Base-by-base conservation (phyloP, 2,888 invertebrate species). In the Chrysotoxum bicinctum region DNA sequence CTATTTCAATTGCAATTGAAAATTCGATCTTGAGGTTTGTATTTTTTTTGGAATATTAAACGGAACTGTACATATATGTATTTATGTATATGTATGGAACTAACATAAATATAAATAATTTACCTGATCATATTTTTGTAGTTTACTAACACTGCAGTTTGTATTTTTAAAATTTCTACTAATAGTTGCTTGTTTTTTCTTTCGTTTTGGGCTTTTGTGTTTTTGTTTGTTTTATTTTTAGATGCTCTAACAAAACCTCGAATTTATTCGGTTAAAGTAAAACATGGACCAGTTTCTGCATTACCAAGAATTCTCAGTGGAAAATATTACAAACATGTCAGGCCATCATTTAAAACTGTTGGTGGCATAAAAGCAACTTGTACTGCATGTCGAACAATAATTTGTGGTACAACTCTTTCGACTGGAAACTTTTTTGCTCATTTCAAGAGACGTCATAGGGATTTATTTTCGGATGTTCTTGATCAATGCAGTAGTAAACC, bases 311-410 rank as follows among this genome's bases (percentile, higher is more conserved):
- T 91, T 56, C 87, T 91, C 10, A 90, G 90, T 88, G 91, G 91
- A 69, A 90, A 88, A 87, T 91, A 89, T 83, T 90, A 90, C 78
- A 90, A 88, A 76, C 89, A 90, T 75, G 90, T 91, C n/a, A 89
- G 90, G 60, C 90, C 90, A 3, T n/a, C n/a, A n/a, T n/a, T n/a
- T 90, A 90, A 60, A 88, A 90, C n/a, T n/a, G n/a, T n/a, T n/a
- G n/a, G 91, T 10, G 91, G 90, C 40, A 91, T 91, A 62, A 90
- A 91, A 74, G 90, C 90, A 7, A 91, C 90, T n/a, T 91, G 91
- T 76, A 91, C 90, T 3, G 89, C 88, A 14, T 91, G 90, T 70
- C 88, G 86, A 37, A 90, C 90, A 10, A 88, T 88, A 3, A 90
- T 91, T 52, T 91, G 90, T 14, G 91, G 91, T 8, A 91, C 91